These are phyloP conservation scores for Yponomeuta cagnagella DNA, from an alignment of 2,888 invertebrate species.

Conservation along the genomic window DNA sequence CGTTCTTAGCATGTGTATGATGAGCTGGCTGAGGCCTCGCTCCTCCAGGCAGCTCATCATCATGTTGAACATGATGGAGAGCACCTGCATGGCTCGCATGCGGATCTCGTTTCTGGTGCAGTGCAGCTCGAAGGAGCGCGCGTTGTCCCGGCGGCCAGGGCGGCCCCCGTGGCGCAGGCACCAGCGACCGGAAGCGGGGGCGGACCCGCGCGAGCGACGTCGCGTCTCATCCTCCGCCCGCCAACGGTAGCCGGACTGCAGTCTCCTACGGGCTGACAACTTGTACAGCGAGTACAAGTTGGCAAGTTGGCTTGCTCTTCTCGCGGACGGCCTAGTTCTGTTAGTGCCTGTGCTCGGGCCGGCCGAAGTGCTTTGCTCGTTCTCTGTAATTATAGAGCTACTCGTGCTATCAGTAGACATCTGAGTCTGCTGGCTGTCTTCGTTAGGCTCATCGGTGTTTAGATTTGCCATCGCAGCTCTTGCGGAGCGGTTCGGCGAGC, in stretches of 20 bases:
- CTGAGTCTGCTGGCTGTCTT: slow-evolving; percentile 5
- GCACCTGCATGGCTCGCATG: slow-evolving; percentile 68
- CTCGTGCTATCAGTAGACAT: slow-evolving; percentile 9
- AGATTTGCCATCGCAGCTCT: slow-evolving; percentile 24
- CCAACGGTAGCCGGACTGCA: not conserved
- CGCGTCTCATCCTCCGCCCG: slow-evolving; percentile 5
- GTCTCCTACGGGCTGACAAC: not conserved
- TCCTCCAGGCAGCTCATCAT: slow-evolving; percentile 73
- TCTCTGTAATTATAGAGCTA: slow-evolving; percentile 5
- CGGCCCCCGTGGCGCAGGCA: slow-evolving; percentile 37
- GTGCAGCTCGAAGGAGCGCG: slow-evolving; percentile 55
- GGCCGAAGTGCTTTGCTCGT: slow-evolving; percentile 7
- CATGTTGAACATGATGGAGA: slow-evolving; percentile 71
- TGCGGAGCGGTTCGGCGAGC: slow-evolving; percentile 21
- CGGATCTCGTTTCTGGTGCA: slow-evolving; percentile 65
- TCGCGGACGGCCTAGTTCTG: slow-evolving; percentile 4
- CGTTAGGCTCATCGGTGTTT: slow-evolving; percentile 28
- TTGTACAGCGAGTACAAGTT: not conserved
- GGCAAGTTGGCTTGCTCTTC: slow-evolving; percentile 1
- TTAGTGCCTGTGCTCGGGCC: not conserved
- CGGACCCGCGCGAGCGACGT: not conserved
- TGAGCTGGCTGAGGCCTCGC: slow-evolving; percentile 59
- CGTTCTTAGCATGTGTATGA: slow-evolving; percentile 61
- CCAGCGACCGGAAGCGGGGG: slow-evolving; percentile 33
- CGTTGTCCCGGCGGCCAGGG: slow-evolving; percentile 49